Evolutionary conservation across 2,797 vertebrate genomes (phyloP).

Genomic region (Linurgus olivaceus): DNA sequence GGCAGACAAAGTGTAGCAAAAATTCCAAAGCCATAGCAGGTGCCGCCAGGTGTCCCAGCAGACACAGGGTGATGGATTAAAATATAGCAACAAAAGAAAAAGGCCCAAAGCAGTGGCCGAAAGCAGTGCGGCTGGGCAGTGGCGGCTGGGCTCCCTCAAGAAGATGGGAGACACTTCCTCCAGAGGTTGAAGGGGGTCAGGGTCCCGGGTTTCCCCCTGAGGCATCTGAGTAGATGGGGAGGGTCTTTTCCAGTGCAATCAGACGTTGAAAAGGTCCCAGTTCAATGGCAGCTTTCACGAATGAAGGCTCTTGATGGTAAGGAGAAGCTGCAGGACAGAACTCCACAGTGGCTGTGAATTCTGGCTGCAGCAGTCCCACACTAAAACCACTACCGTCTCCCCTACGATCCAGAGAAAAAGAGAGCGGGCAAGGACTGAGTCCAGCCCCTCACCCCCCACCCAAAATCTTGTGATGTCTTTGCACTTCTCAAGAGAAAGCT

Average conservation of each 20-base stretch:
- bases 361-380: not conserved
- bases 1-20: not conserved
- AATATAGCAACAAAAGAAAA: not conserved
- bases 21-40: accelerated
- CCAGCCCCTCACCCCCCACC: not conserved
- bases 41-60: accelerated
- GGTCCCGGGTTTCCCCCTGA: not conserved
- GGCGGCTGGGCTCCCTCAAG: accelerated
- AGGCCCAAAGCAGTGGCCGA: not conserved
- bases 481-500: not conserved
- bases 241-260: not conserved
- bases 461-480: accelerated
- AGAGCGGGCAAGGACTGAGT: accelerated
- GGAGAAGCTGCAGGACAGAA: not conserved
- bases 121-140: not conserved
- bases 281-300: accelerated
- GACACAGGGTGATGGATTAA: not conserved
- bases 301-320: not conserved
- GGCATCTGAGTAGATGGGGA: accelerated
- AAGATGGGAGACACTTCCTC: accelerated
- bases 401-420: accelerated
- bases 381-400: accelerated
- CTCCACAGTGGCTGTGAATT: accelerated
- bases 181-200: accelerated
- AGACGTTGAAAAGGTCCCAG: not conserved